Conservation (phyloP, 2,113 vertebrate species). For the Helogale parvula region DNA sequence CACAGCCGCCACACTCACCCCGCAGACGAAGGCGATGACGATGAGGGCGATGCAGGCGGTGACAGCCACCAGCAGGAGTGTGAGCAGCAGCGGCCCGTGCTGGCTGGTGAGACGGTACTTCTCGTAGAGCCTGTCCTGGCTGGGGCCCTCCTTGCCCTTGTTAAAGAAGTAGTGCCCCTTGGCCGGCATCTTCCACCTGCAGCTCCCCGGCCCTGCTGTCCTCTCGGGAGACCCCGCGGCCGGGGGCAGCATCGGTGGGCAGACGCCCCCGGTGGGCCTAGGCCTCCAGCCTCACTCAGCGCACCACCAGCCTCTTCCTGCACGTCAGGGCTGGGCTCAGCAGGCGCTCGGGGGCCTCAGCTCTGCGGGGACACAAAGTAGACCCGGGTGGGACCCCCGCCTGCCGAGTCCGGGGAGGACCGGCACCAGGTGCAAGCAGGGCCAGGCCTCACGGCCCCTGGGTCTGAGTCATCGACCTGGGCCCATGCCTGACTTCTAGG, state of each 20-base stretch:
- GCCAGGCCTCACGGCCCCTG: not conserved
- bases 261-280: not conserved
- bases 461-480: too few species aligned
- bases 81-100: conserved; percentile 92
- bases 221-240: not conserved
- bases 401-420: too few species aligned
- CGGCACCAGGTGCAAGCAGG: rapidly evolving
- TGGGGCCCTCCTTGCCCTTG: conserved; percentile 89
- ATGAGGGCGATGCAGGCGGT: conserved; percentile 88
- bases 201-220: conserved; percentile 83
- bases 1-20: conserved; percentile 86
- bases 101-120: conserved; percentile 95
- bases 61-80: conserved; percentile 91
- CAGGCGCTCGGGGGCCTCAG: not conserved
- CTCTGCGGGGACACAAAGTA: conserved; percentile 57
- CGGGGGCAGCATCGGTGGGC: not conserved
- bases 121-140: conserved; percentile 90
- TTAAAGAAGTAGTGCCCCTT: conserved; percentile 97
- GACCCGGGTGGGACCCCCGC: not conserved
- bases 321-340: not conserved
- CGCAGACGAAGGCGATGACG: conserved; percentile 84
- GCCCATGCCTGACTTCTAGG: not conserved
- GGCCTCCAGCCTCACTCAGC: not conserved
- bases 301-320: rapidly evolving
- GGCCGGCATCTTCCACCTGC: conserved; percentile 91